Conservation (phyloP, 2,113 vertebrate species). For the Mustela nigripes region DNA sequence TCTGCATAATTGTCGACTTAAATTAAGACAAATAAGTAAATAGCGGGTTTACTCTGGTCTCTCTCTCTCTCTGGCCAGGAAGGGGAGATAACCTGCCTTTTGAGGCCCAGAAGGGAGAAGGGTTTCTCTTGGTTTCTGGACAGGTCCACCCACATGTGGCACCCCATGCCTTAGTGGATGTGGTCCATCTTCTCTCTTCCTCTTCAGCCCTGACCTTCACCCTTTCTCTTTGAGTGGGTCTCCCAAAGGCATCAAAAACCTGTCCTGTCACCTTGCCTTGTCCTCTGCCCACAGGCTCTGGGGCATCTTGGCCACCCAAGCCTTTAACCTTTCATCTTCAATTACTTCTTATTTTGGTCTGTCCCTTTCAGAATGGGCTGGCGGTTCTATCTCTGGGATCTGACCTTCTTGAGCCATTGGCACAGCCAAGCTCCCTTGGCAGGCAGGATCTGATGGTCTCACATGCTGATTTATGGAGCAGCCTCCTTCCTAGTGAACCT, state of each 20-base stretch:
- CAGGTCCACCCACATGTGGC: not conserved
- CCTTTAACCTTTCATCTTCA: not conserved
- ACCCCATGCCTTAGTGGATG: not conserved
- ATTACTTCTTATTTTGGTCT: not conserved
- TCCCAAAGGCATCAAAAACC: not conserved
- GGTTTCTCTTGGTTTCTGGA: constrained; percentile 58
- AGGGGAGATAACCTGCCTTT: not conserved
- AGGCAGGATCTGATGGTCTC: not conserved
- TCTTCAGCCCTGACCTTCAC: constrained; percentile 22
- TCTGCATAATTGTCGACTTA: constrained; percentile 12
- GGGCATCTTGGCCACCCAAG: not conserved
- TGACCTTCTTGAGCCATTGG: constrained; percentile 46
- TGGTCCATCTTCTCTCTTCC: constrained; percentile 47
- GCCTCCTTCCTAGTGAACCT: not conserved
- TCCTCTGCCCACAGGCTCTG: not conserved
- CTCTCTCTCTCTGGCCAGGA: not conserved
- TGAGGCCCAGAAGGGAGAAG: constrained; percentile 57
- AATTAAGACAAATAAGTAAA: not conserved
- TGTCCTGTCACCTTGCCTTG: not conserved
- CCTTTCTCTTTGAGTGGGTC: not conserved
- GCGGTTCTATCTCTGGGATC: not conserved
- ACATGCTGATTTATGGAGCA: constrained; percentile 43
- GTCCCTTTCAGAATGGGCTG: not conserved
- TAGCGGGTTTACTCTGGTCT: not conserved
- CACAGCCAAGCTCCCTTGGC: not conserved